Evolutionary conservation across 2,888 invertebrate species (phyloP), one percentile per base, ranked within the genome.

Genomic region (Lutraria lutraria): DNA sequence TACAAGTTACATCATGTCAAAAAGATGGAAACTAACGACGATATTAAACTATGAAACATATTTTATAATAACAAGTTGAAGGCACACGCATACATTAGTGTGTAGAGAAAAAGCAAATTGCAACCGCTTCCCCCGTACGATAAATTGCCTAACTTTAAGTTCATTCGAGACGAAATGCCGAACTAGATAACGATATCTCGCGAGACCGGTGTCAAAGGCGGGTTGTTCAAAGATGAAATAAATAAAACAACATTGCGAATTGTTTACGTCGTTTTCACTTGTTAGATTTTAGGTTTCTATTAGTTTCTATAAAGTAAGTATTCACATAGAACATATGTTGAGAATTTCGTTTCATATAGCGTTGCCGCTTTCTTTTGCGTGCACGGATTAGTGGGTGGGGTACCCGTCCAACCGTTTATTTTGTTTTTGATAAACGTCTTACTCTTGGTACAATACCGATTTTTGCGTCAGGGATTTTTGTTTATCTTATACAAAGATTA

Each of bases 221-320:
- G 90, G 90, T 87, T 87, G 83, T 90, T 90, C 84, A 84, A 90
- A 90, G 88, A 88, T 88, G 88, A 81, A 85, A 81, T 83, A 88
- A 86, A 72, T 82, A 85, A 76, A 56, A 56, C 43, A 79, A n/a
- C 19, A 63, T 25, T 43, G 34, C 13, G 6, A 16, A 31, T 76
- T 76, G 76, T 34, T 34, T 76, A 31, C 76, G n/a, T 68, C 25
- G 63, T 25, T n/a, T 68, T 68, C 25, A 8, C 25, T 34, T 12
- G 19, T 76, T 31, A 34, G 34, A 76, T 34, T 34, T 76, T 76
- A 68, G 12, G 63, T 31, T 76, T 76, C 19, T 19, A 4, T 34
- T 6, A 76, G 34, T 34, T 16, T 3, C 29, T 34, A 76, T 76
- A 34, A 15, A 34, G 76, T 76, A 76, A 76, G 76, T 76, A 76